Percentiles rank a stretch among this genome's conserved stretches.
These are phyloP conservation scores for Tetranychus cinnabarinus DNA, from an alignment of 1,140 invertebrate genomes.

Conservation along the genomic window DNA sequence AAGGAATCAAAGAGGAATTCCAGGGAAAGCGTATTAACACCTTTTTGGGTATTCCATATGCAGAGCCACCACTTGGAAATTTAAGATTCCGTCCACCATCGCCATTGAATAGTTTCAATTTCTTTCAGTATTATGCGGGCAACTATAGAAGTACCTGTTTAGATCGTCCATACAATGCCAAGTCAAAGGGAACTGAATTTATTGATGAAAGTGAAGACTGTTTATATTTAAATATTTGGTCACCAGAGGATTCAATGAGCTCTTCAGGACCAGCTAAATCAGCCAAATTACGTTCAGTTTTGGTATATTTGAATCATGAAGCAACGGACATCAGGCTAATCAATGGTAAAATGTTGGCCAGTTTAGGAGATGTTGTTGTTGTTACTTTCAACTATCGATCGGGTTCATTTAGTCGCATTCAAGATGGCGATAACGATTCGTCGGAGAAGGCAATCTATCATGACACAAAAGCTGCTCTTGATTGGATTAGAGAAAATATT, in stretches of 20 bases:
- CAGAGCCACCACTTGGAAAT: conserved; percentile 63
- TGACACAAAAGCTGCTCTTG: conserved; percentile 13
- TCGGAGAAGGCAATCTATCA: neutral
- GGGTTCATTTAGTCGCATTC: conserved; percentile 70
- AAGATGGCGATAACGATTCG: neutral
- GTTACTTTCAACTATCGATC: conserved; percentile 35
- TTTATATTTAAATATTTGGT: conserved; percentile 23
- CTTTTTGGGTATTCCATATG: conserved; percentile 75
- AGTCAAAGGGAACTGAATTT: neutral
- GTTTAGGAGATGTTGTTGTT: conserved; percentile 33
- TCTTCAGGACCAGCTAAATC: conserved; percentile 1
- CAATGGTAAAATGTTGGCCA: conserved; percentile 54
- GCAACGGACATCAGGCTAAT: neutral
- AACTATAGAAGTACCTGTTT: neutral
- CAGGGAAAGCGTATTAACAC: conserved; percentile 46
- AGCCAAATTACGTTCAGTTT: conserved; percentile 22
- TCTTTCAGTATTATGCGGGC: neutral
- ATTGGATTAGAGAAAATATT: conserved; percentile 14
- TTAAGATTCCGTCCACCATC: conserved; percentile 34
- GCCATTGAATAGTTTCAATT: neutral
- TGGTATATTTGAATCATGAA: conserved; percentile 14
- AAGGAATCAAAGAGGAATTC: neutral
- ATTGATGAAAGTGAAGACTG: conserved; percentile 19
- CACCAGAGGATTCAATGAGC: conserved; percentile 8
- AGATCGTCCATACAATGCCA: neutral